Percentiles rank a stretch among this genome's conserved stretches.
These are phyloP conservation scores for Clanis bilineata DNA, from an alignment of 2,888 invertebrate species.

Conservation along the genomic window DNA sequence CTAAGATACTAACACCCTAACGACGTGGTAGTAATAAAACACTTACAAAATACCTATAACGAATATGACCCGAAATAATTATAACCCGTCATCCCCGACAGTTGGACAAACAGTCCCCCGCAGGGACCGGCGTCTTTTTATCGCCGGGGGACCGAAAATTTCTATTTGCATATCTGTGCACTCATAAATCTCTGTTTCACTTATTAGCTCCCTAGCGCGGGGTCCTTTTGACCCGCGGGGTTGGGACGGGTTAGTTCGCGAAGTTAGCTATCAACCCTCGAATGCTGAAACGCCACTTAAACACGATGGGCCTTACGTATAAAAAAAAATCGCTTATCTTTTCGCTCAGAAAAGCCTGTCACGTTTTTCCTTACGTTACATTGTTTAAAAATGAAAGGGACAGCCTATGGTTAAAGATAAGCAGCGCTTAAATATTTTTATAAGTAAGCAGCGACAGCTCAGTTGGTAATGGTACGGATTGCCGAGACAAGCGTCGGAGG, in stretches of 20 bases:
- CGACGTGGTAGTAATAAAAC: background rate
- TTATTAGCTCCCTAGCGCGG: constrained; percentile 72
- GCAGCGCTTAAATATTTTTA: too few relatives aligned
- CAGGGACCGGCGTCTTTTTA: constrained; percentile 74
- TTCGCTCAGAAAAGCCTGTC: too few relatives aligned
- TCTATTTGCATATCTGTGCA: constrained; percentile 81
- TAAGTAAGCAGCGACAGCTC: too few relatives aligned
- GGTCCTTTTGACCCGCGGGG: constrained; percentile 44
- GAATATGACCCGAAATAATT: constrained; percentile 65
- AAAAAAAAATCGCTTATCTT: too few relatives aligned
- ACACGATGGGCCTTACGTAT: too few relatives aligned
- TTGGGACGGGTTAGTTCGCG: constrained; percentile 43
- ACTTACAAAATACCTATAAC: constrained; percentile 5
- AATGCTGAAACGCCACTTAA: too few relatives aligned
- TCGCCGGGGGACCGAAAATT: constrained; percentile 78
- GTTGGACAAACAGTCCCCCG: constrained; percentile 72
- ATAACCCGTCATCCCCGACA: constrained; percentile 65
- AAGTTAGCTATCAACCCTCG: constrained; percentile 23
- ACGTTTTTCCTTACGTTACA: too few relatives aligned
- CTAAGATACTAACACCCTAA: background rate
- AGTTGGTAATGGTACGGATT: too few relatives aligned
- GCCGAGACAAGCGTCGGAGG: too few relatives aligned
- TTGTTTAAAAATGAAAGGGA: too few relatives aligned
- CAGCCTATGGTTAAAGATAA: too few relatives aligned
- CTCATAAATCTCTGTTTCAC: constrained; percentile 82